These are phyloP conservation scores for Nycticryphes semicollaris DNA, from an alignment of 2,113 vertebrate genomes.

Conservation along the genomic window DNA sequence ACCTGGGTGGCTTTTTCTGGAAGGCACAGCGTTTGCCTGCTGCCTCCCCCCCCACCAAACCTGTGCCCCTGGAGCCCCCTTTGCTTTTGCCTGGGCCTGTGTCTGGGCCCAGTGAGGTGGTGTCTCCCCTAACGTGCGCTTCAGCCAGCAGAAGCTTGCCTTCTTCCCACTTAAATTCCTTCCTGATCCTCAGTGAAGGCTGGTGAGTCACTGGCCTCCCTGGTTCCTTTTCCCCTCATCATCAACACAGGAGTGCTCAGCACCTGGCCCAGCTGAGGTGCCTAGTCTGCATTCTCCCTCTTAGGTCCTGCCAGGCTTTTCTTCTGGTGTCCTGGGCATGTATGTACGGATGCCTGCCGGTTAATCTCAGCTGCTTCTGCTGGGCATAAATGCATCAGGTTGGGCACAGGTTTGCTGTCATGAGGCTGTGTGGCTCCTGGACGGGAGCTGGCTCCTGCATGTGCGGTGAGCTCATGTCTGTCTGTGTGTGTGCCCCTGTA, in stretches of 20 bases:
- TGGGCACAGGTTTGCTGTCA: not conserved
- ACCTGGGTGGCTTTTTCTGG: not conserved
- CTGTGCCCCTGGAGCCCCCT: not conserved
- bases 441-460: not conserved
- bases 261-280: accelerated
- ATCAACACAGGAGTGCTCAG: accelerated
- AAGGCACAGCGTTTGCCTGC: not conserved
- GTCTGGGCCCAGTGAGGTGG: not conserved
- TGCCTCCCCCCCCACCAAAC: not conserved
- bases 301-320: not conserved
- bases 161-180: not conserved
- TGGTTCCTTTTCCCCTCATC: not conserved
- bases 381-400: not conserved
- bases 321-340: accelerated
- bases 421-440: not conserved
- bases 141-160: not conserved
- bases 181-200: not conserved
- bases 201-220: not conserved
- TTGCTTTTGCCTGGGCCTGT: accelerated
- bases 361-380: not conserved
- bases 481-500: not conserved
- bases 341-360: not conserved
- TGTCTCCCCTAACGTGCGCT: accelerated
- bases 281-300: accelerated
- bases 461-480: slow-evolving; percentile 52